A percentile compares a stretch with the other conserved stretches of the same genome.
Evolutionary conservation across 2,113 vertebrate species (phyloP).

Genomic region (Turdus rufiventris): DNA sequence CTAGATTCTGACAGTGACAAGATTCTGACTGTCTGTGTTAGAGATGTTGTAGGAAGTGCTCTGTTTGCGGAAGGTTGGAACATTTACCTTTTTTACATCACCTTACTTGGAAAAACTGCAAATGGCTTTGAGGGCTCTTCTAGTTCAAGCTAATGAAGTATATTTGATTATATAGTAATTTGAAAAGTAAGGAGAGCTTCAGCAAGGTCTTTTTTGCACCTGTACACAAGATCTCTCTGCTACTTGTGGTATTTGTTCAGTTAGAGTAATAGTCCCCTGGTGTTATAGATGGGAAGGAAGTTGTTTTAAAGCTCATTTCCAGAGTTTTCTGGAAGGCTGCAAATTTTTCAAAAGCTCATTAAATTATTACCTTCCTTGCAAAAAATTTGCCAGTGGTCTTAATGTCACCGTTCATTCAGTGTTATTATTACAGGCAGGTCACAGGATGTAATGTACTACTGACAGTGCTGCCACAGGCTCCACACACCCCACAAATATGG

Average conservation of each 20-base stretch:
- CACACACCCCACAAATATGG: neutral
- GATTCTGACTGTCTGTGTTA: neutral
- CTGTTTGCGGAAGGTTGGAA: neutral
- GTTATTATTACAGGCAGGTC: neutral
- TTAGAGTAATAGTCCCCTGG: neutral
- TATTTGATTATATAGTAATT: neutral
- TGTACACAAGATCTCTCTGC: neutral
- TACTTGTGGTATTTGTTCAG: neutral
- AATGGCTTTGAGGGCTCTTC: neutral
- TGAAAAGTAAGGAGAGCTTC: neutral
- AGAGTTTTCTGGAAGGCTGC: neutral
- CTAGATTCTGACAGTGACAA: neutral
- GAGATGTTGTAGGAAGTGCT: neutral
- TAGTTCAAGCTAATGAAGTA: neutral
- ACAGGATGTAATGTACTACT: neutral
- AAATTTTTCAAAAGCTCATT: conserved; percentile 34
- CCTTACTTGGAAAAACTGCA: neutral
- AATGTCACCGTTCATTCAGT: neutral
- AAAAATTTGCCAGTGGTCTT: neutral
- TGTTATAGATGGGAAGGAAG: neutral
- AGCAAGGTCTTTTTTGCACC: neutral
- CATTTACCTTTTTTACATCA: neutral
- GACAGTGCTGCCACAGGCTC: neutral
- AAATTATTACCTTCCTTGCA: neutral
- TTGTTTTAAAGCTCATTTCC: neutral